Base-by-base conservation (phyloP, 2,888 invertebrate genomes). In the Adelphocoris suturalis region DNA sequence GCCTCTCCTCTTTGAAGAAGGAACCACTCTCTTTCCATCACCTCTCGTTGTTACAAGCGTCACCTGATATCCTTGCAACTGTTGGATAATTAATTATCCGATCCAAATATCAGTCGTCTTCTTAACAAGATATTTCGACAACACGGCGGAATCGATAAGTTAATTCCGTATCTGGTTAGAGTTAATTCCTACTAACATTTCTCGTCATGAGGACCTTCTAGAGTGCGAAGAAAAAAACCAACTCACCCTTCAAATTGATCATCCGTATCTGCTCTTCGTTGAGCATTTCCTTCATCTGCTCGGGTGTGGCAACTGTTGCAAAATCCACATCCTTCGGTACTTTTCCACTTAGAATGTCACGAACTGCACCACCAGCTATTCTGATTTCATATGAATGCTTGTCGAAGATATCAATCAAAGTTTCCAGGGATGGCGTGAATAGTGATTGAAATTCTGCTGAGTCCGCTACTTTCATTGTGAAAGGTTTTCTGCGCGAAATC, bases 361-460 rank as follows among this genome's bases (percentile, higher is more conserved):
- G 95, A 0, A 99, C 99, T 23, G 99, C 99, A 7, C 99, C 99
- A 80, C 99, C 99, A 68, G 99, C 99, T 90, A 99, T 96, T 92
- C 99, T 94, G 90, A 99, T 94, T 93, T 99, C 98, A 95, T 96
- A 96, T 7, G 91, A 89, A 93, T 97, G 95, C 92, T 96, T 96
- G 90, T 96, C 95, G 93, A 99, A 99, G 13, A 99, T 92, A 2
- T 94, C 94, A 27, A 96, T 94, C 14, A 99, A 94, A 13, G 94
- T 93, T 37, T 94, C 93, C 84, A 99, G 94, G 94, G 99, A 98
- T 12, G 96, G 96, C 0, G 97, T 97, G 92, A 99, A 97, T 89
- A 98, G 94, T 61, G 95, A 95, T 91, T 95, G 95, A 92, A 98
- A 97, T 93, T 97, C 96, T 3, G 95, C 95, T 11, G 95, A 94